Evolutionary conservation across 2,113 vertebrate genomes (phyloP).

Genomic region (Chinchilla lanigera): DNA sequence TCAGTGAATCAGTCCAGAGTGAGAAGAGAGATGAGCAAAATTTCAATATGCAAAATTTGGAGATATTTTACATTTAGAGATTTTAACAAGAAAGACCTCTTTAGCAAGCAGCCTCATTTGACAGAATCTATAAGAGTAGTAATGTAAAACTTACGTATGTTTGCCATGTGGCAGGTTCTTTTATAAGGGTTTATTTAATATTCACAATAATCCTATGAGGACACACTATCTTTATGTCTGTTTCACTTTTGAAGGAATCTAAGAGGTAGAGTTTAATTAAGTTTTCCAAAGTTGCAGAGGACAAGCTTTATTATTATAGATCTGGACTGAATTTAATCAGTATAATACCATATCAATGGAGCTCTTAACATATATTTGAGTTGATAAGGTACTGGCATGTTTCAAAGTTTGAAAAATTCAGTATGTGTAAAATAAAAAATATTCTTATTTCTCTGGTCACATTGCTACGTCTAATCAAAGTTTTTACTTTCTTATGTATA

Average conservation of each 20-base stretch:
- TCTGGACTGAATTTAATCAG: not conserved
- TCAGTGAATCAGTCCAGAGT: not conserved
- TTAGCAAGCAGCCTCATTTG: not conserved
- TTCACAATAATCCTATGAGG: not conserved
- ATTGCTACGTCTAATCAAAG: not conserved
- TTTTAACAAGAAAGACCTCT: not conserved
- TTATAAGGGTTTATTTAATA: not conserved
- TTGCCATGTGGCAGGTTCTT: not conserved
- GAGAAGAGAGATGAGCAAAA: not conserved
- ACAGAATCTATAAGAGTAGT: not conserved
- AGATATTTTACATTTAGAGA: not conserved
- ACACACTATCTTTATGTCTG: not conserved
- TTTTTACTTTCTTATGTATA: not conserved
- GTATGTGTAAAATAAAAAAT: not conserved
- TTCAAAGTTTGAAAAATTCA: not conserved
- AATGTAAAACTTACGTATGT: not conserved
- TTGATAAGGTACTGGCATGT: not conserved
- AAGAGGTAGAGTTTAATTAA: not conserved
- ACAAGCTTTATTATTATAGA: not conserved
- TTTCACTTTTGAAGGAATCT: not conserved
- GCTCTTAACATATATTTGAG: not conserved
- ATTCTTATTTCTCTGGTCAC: not conserved
- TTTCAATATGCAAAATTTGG: not conserved
- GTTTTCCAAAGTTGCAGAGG: not conserved
- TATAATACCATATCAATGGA: not conserved